Conservation (phyloP, 2,888 invertebrate species). For the Heliconius hortense region DNA sequence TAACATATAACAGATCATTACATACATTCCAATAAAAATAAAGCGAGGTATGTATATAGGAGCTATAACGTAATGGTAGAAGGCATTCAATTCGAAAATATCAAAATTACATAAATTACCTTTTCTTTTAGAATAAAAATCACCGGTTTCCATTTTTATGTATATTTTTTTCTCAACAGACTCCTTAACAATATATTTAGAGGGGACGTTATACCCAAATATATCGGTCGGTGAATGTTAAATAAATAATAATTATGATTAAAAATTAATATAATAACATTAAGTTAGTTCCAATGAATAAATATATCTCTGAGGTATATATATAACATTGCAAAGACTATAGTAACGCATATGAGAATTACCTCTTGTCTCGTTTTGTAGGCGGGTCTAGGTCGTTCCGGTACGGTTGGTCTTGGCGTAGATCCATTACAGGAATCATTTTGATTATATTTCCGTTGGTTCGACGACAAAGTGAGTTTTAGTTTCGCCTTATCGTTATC, state of each 20-base stretch:
- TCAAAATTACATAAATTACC: conserved; percentile 10
- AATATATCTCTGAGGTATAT: conserved; percentile 55
- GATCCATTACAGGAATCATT: conserved; percentile 52
- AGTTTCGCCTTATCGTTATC: conserved; percentile 70
- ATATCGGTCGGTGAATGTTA: conserved; percentile 53
- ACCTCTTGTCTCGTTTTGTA: conserved; percentile 68
- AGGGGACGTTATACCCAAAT: conserved; percentile 44
- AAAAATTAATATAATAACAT: conserved; percentile 12
- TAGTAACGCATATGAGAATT: conserved; percentile 73
- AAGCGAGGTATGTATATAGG: conserved; percentile 31
- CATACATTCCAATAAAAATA: conserved; percentile 38
- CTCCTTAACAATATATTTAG: conserved; percentile 1
- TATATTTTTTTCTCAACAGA: not conserved
- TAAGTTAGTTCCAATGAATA: conserved; percentile 39
- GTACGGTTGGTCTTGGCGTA: conserved; percentile 44
- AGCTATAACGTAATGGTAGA: not conserved
- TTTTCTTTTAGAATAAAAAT: not conserved
- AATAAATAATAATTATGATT: conserved; percentile 5
- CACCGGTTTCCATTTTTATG: not conserved
- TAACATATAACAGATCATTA: conserved; percentile 35
- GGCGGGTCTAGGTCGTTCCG: conserved; percentile 45
- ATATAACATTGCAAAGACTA: conserved; percentile 68
- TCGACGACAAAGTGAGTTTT: conserved; percentile 66
- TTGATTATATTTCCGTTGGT: conserved; percentile 57
- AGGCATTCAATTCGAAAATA: conserved; percentile 14